Conservation (phyloP, 2,888 invertebrate species). For the Sicus ferrugineus region DNA sequence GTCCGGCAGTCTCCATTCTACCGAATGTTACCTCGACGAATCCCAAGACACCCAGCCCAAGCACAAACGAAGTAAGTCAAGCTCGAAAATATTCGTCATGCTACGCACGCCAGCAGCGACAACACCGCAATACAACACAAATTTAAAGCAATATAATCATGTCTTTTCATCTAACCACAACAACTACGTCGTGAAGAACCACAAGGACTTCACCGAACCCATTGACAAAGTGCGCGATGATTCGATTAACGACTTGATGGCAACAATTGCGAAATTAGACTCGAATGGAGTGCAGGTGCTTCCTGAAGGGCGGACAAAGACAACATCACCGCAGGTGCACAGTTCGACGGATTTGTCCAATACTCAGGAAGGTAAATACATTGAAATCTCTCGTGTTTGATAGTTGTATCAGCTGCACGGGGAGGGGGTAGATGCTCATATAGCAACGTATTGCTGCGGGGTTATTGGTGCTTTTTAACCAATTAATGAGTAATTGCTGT, state of each 20-base stretch:
- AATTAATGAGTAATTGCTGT: no score
- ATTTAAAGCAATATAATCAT: constrained; percentile 32
- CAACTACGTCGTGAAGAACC: constrained; percentile 51
- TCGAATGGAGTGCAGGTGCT: constrained; percentile 83
- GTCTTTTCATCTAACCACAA: constrained; percentile 26
- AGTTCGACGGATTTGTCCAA: constrained; percentile 74
- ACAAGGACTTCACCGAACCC: constrained; percentile 71
- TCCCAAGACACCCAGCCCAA: constrained; percentile 85
- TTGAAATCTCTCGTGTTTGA: background rate
- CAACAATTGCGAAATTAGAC: constrained; percentile 86
- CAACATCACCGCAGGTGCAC: constrained; percentile 75
- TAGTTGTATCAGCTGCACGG: background rate
- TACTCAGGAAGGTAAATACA: constrained; percentile 61
- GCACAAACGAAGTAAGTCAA: constrained; percentile 68
- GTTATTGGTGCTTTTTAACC: no score
- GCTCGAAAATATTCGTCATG: background rate
- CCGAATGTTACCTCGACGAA: constrained; percentile 76
- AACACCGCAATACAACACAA: constrained; percentile 24
- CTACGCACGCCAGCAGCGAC: background rate
- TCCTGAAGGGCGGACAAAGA: constrained; percentile 68
- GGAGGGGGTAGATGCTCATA: no score
- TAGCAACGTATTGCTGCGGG: no score
- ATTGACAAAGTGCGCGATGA: constrained; percentile 86
- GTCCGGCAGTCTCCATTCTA: constrained; percentile 59
- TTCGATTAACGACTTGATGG: constrained; percentile 85